A percentile compares a stretch with the other conserved stretches of the same genome.
These are phyloP conservation scores for Plecotus auritus DNA, from an alignment of 2,113 vertebrate genomes.

Conservation along the genomic window DNA sequence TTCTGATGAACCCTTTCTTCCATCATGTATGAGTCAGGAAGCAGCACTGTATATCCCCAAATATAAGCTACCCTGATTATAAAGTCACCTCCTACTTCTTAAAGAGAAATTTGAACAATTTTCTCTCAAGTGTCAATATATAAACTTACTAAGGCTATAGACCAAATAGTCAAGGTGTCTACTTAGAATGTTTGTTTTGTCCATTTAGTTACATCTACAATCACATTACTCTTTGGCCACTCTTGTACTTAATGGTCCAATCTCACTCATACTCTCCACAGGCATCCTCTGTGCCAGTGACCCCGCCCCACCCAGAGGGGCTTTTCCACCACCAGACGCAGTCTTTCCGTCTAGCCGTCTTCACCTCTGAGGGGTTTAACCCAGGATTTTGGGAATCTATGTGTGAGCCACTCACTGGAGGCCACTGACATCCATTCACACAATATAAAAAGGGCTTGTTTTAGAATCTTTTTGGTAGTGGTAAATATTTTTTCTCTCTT, in stretches of 20 bases:
- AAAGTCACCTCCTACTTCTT: neutral
- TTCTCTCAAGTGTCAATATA: neutral
- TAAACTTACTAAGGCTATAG: neutral
- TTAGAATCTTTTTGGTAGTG: neutral
- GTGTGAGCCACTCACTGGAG: neutral
- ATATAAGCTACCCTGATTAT: neutral
- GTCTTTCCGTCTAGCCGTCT: neutral
- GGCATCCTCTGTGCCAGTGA: neutral
- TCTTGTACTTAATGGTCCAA: neutral
- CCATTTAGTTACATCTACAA: neutral
- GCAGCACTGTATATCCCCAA: neutral
- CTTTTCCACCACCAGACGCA: neutral
- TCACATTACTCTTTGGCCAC: neutral
- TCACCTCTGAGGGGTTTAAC: neutral
- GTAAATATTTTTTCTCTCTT: neutral
- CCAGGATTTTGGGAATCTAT: neutral
- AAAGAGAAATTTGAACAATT: neutral
- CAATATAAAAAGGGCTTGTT: neutral
- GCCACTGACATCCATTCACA: neutral
- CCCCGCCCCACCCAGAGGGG: neutral
- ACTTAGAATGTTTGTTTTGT: neutral
- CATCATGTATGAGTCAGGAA: neutral
- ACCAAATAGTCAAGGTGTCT: neutral
- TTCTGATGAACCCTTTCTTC: neutral
- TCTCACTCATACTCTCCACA: neutral